Conservation (phyloP, 2,888 invertebrate species). For the Bombylius major region DNA sequence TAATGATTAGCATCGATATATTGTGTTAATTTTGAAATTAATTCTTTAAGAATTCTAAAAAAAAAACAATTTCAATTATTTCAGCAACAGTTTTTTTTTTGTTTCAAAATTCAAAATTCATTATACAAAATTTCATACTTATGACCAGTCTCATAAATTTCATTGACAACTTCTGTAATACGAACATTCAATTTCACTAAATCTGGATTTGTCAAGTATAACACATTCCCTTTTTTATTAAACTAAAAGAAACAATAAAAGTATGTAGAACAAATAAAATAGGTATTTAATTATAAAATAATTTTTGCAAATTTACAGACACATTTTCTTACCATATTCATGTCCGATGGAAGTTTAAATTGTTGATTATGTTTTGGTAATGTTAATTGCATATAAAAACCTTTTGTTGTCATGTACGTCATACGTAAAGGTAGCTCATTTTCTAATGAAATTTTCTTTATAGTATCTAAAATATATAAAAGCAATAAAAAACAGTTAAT, state of each 20-base stretch:
- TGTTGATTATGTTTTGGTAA: conserved; percentile 39
- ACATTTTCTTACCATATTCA: conserved; percentile 13
- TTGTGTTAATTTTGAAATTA: conserved; percentile 55
- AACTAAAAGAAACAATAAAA: background rate
- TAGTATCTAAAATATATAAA: conserved; percentile 40
- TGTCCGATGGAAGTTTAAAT: conserved; percentile 47
- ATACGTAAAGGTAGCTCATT: conserved; percentile 54
- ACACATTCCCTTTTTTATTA: conserved; percentile 6
- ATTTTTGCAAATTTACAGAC: too few species aligned
- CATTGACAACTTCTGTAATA: conserved; percentile 12
- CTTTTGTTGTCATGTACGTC: conserved; percentile 55
- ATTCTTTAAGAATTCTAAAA: conserved; percentile 57
- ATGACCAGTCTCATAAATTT: conserved; percentile 13
- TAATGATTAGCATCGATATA: conserved; percentile 65
- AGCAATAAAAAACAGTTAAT: background rate
- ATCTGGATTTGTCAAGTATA: conserved; percentile 10
- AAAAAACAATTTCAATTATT: background rate
- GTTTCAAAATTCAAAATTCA: background rate
- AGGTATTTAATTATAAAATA: background rate
- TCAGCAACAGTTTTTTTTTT: too few species aligned
- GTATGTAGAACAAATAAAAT: too few species aligned
- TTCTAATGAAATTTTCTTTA: conserved; percentile 48
- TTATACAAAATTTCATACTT: conserved; percentile 1
- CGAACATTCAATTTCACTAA: conserved; percentile 11
- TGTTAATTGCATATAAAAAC: conserved; percentile 63